Conservation (phyloP, 2,797 vertebrate species). For the Sternotherus odoratus region DNA sequence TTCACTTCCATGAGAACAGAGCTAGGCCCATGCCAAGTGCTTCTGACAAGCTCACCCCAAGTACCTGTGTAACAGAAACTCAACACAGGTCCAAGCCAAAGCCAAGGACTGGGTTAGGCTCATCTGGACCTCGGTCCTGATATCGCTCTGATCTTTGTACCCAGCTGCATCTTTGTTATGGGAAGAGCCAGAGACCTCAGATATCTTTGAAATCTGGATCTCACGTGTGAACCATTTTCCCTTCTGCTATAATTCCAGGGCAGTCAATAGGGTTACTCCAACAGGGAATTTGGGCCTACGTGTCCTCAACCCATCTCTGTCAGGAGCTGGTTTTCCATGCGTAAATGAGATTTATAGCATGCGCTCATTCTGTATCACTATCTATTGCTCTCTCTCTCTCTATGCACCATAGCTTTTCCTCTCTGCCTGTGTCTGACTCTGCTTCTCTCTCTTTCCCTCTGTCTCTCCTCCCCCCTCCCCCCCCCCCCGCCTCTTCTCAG, state of each 20-base stretch:
- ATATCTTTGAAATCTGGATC: neutral
- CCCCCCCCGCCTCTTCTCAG: constrained; percentile 3
- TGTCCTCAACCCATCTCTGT: neutral
- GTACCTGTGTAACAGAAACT: neutral
- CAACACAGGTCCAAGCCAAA: neutral
- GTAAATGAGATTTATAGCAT: constrained; percentile 13
- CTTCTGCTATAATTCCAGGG: neutral
- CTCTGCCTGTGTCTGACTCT: neutral
- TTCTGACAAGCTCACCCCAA: neutral
- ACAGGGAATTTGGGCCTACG: neutral
- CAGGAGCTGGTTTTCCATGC: constrained; percentile 6
- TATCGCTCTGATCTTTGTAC: neutral
- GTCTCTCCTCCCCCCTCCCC: constrained; percentile 4
- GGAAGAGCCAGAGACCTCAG: neutral
- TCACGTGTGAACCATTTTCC: neutral
- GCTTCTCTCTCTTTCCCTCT: neutral
- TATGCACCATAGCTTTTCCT: constrained; percentile 44
- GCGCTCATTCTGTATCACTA: neutral
- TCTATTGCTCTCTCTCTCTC: neutral
- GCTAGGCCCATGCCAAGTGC: neutral
- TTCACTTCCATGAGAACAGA: neutral
- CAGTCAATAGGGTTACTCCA: neutral
- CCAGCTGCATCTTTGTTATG: neutral
- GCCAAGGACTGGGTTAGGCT: neutral
- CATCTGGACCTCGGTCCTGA: neutral